Base-by-base conservation (phyloP, 2,888 invertebrate species). In the Zygothrica quintamaculata region DNA sequence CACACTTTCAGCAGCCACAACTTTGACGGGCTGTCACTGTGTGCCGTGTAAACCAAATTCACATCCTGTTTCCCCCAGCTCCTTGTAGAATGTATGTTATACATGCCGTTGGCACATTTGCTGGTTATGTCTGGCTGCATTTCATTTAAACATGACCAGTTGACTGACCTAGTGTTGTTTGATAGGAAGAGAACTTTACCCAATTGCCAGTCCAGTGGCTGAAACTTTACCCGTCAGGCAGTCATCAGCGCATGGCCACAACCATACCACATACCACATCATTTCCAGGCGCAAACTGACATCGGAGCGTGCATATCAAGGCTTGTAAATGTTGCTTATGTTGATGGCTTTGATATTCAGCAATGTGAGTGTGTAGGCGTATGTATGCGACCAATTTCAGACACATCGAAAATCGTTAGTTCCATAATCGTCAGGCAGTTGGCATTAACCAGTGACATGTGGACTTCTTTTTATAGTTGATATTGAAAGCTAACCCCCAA, bases 201-300 rank as follows among this genome's bases (percentile, higher is more conserved):
- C 52, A 26, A 16, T 26, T 34, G 37, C 36, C 70, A 60, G 60
- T 55, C n/a, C 55, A 53, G 46, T 62, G 43, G 47, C 47, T 18
- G 34, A 57, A 65, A 57, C 40, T 70, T 36, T 36, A 46, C 53
- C 62, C 42, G 47, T 66, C 71, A 60, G 47, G 26, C 60, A 56
- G 55, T 34, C 61, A 52, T 64, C 66, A 67, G 60, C 65, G 61
- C 56, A 53, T 46, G 56, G 62, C 69, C 69, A 39, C 65, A 69
- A 51, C 75, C 64, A 81, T 22, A 77, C 79, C 77, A 52, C 53
- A 51, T 58, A 57, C 42, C 57, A 57, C 78, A 80, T 80, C 65
- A 77, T 71, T 74, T 66, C 66, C 77, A 77, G 77, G 42, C 62
- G 60, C 68, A 65, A 77, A 84, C 81, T 71, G 75, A 46, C 74